Evolutionary conservation across 1,140 invertebrate genomes (phyloP), one percentile per base, ranked within the genome.

Genomic region (Camponotus floridanus): DNA sequence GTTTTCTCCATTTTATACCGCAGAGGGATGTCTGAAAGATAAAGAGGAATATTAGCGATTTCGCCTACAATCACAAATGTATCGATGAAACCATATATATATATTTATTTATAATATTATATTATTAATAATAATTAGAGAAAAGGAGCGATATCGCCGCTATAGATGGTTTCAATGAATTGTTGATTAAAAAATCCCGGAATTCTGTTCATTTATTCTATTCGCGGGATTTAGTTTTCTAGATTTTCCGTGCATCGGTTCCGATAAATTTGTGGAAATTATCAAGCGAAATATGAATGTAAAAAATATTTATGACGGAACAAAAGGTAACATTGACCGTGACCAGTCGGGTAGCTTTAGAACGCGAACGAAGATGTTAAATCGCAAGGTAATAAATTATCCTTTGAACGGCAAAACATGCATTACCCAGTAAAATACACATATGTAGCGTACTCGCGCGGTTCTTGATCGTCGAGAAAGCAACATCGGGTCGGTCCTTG

Each of bases 1-100:
- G 96, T 94, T 98, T 98, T 96, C 98, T 98, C 99, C 99, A 99
- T 98, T 99, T 99, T 95, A 99, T 99, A 92, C 99, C 99, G 96
- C 98, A 98, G 93, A 99, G 97, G 96, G 99, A 99, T 95, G 99
- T 99, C 99, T 99, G 96, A 7, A 87, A 87, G 92, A 76, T 64
- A 39, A 89, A 1, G 61, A 76, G 9, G 8, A 21, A 45, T 7
- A 7, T 83, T 70, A 74, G 67, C 18, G 15, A 45, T 45, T 13
- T 48, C 13, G 13, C 4, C 3, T 48, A 0, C 13, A 48, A 48
- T 15, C 11, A 13, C 11, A 7, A 48, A 48, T 3, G 11, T 5
- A 9, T 45, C 6, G 36, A 45, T 45, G 45, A 13, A 48, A 48
- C 3, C 11, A 48, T 48, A 48, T 15, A 48, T 0, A 0, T 13